Evolutionary conservation across 2,888 invertebrate species (phyloP).

Genomic region (Dicyrtoma fusca): DNA sequence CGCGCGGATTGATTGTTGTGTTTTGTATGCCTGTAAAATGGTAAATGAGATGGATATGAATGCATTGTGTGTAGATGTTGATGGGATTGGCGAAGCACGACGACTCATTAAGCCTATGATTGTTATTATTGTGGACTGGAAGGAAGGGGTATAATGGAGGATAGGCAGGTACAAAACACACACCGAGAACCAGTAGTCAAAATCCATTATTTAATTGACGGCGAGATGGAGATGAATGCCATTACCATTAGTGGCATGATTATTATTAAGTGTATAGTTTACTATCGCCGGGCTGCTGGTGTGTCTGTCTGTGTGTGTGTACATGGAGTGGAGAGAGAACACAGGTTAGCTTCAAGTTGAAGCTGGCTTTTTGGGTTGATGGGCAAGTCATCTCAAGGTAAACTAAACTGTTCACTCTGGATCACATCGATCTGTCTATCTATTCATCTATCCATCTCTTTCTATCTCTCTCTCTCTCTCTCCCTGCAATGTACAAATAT

Average conservation of each 20-base stretch:
- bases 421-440: neutral
- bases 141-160: constrained; percentile 23
- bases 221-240: constrained; percentile 35
- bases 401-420: too few relatives aligned
- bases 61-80: constrained; percentile 20
- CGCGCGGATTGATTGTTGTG: too few relatives aligned
- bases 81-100: constrained; percentile 48
- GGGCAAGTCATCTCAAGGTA: constrained; percentile 16
- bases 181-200: constrained; percentile 53
- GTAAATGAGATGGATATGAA: too few relatives aligned
- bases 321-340: too few relatives aligned
- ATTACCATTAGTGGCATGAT: constrained; percentile 33
- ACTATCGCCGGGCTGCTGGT: neutral
- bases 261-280: constrained; percentile 32
- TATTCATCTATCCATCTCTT: neutral
- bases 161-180: constrained; percentile 25
- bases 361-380: neutral
- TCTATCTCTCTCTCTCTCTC: neutral
- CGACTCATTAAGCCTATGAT: constrained; percentile 46
- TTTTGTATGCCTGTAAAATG: too few relatives aligned
- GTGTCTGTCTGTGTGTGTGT: too few relatives aligned
- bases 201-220: constrained; percentile 55
- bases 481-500: neutral
- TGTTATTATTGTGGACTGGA: constrained; percentile 39
- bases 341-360: neutral